phyloP scores from a whole-genome alignment of 1,140 invertebrate genomes.

The Bombus ignitus region DNA sequence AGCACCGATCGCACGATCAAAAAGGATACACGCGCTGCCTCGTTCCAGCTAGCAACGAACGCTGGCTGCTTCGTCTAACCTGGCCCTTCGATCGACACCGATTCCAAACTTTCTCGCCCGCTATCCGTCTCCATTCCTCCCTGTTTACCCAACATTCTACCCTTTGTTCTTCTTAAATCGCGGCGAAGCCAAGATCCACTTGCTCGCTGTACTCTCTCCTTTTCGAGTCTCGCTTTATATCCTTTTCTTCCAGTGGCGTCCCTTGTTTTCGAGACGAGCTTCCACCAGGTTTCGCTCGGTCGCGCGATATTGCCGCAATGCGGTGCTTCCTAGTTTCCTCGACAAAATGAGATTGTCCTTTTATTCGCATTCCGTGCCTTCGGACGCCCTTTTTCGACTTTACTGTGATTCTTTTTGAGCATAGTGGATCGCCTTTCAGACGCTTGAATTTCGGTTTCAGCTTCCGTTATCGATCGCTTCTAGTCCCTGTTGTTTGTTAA shows the following conservation, averaged over 20 bases:
- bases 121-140: too few species aligned
- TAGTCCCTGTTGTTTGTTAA: not conserved
- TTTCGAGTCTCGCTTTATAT: not conserved
- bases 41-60: conserved; percentile 38
- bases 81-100: not conserved
- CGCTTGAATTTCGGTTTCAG: conserved; percentile 4
- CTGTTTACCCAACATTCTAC: conserved; percentile 3
- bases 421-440: not conserved
- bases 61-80: not conserved
- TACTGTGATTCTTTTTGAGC: not conserved
- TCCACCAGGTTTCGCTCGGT: conserved; percentile 18
- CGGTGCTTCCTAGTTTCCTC: conserved; percentile 41
- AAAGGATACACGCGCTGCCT: conserved; percentile 61
- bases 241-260: not conserved
- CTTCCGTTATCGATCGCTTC: not conserved
- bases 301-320: conserved; percentile 46
- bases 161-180: conserved; percentile 26
- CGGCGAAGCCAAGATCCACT: not conserved
- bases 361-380: conserved; percentile 7
- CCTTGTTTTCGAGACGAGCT: conserved; percentile 21
- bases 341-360: conserved; percentile 34
- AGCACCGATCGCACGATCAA: conserved; percentile 64
- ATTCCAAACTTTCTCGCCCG: not conserved
- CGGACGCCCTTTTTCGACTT: not conserved
- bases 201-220: not conserved